Base-by-base conservation (phyloP, 2,888 invertebrate genomes). In the Drosophila anceps region DNA sequence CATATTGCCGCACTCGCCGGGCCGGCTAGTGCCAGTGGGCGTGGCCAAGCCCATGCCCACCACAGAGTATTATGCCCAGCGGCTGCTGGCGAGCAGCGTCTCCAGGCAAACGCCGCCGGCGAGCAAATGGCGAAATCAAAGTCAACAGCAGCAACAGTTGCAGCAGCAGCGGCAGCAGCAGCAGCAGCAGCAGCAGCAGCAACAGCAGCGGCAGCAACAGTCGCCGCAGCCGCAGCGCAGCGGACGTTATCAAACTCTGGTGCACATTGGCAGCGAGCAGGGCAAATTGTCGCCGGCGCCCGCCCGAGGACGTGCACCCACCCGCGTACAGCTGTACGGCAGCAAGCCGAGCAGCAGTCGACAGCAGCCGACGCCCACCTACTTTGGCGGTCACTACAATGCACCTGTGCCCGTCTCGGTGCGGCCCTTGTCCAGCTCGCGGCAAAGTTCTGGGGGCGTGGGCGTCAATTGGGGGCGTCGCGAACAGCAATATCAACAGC, bases 41-140 rank as follows among this genome's bases (percentile, higher is more conserved):
- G 93, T 93, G 61, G 92, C 93, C 37, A 93, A 92, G 57, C 93
- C 93, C 12, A 93, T 93, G 90, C 92, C 88, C 3, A 90, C 91
- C 2, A 86, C 86, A 4, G 84, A 89, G 54, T 78, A 84, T 18
- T 80, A 79, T 24, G 79, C 79, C 0, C 83, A 91, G 35, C 76
- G 90, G 5, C 51, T 85, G 27, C 20, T 85, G 55, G 90, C 90
- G n/a, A 81, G 54, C 39, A 79, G 73, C 35, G 3, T 44, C 59
- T 63, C 73, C 3, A 29, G 72, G 1, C 65, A 71, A n/a, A 4
- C 35, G 24, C 15, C 48, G 12, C 48, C 50, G 13, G 12, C 51
- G 0, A 39, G 55, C 60, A 65, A 81, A 29, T 85, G 83, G 90
- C 69, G 85, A 31, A 43, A 6, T 1, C 67, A 67, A 9, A 61